Evolutionary conservation across 2,888 invertebrate species (phyloP), one percentile per base, ranked within the genome.

Genomic region (Lampropteryx suffumata): DNA sequence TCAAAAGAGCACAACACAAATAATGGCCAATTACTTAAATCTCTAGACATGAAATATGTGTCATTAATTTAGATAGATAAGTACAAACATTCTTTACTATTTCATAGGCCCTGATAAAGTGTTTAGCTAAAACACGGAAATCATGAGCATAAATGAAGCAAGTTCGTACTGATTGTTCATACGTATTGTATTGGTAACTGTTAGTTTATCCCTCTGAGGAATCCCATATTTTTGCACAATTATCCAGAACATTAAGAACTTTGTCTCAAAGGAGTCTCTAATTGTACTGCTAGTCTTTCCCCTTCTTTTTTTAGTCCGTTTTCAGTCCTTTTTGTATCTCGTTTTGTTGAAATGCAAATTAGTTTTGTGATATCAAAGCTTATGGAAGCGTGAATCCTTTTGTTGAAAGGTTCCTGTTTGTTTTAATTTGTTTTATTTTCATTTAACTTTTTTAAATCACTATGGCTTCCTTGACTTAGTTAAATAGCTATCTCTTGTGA

Each of bases 181-280:
- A 28, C 21, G 8, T 27, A 14, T 14, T 34, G 33, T 7, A 14
- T 13, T n/a, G n/a, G n/a, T n/a, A 33, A 10, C 21, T 8, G 11
- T 2, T 37, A 3, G 10, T 10, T n/a, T n/a, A 42, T 29, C 0
- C 5, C 30, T 32, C 45, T 33, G 1, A 13, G 30, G 12, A 11
- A 1, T 37, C n/a, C 46, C 42, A 52, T 43, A 43, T 43, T 47
- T 47, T 37, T 47, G 34, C 12, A 47, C 46, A 52, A 52, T 52
- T 52, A 52, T 52, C 37, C 29, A 39, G 47, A 43, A 14, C 51
- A 34, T 52, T 47, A 52, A 47, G 51, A 52, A 52, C 29, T 52
- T 43, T 33, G 51, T 52, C 47, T 52, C 47, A 52, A 43, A 52
- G 39, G 46, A 47, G 24, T 29, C 32, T 37, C 29, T 46, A 51